Evolutionary conservation across 1,140 invertebrate genomes (phyloP).

Genomic region (Drosophila ercepeae): DNA sequence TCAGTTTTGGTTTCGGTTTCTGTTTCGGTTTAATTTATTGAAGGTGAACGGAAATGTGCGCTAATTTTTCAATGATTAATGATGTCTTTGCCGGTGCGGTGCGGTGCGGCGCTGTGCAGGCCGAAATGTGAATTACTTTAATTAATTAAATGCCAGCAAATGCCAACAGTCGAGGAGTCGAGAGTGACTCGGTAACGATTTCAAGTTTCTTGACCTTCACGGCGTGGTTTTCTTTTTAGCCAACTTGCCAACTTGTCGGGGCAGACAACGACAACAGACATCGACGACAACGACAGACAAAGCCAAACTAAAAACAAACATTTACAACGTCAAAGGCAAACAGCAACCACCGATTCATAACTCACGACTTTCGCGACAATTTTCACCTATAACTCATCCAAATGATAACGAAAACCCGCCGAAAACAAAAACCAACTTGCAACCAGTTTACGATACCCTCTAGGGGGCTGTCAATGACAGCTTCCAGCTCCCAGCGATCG

Average conservation of each 20-base stretch:
- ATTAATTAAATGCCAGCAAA: constrained; percentile 67
- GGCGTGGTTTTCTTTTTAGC: constrained; percentile 39
- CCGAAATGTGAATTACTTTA: constrained; percentile 72
- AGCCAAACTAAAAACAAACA: not conserved
- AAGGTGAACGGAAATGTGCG: constrained; percentile 79
- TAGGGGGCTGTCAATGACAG: constrained; percentile 19
- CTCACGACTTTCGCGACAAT: constrained; percentile 80
- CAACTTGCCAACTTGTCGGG: constrained; percentile 22
- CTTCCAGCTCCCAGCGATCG: not conserved
- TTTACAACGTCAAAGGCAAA: not conserved
- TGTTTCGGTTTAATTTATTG: constrained; percentile 67
- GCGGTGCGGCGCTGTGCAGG: constrained; percentile 33
- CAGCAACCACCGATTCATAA: constrained; percentile 63
- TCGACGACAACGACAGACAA: not conserved
- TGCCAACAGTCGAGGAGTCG: constrained; percentile 9
- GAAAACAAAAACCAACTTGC: constrained; percentile 32
- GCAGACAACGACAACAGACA: not conserved
- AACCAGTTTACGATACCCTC: constrained; percentile 50
- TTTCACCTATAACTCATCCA: constrained; percentile 80
- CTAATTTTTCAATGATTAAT: constrained; percentile 79
- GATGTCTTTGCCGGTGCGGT: constrained; percentile 27
- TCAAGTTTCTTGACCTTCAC: constrained; percentile 77
- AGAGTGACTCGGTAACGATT: constrained; percentile 23
- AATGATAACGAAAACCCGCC: constrained; percentile 67
- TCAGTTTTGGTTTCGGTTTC: constrained; percentile 14